A percentile compares a stretch with the other conserved stretches of the same genome.
Conservation (phyloP, 2,797 vertebrate genomes). For the Triplophysa bombifrons region DNA sequence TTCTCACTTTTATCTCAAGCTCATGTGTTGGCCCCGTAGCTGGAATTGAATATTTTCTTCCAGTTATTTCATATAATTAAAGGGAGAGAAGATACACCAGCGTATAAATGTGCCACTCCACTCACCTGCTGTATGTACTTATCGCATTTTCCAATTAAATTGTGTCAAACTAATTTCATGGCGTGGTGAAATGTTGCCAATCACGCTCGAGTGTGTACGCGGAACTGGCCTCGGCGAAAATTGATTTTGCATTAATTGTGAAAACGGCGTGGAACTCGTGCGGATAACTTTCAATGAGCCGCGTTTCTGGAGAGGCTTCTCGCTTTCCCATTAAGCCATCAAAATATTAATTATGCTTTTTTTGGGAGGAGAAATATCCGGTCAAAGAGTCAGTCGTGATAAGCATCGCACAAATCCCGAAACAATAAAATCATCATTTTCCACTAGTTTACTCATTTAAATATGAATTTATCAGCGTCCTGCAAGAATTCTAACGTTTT, state of each 20-base stretch:
- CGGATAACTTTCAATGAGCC: slow-evolving; percentile 47
- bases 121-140: slow-evolving; percentile 52
- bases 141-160: slow-evolving; percentile 53
- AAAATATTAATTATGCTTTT: slow-evolving; percentile 78
- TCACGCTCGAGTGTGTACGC: slow-evolving; percentile 28
- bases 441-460: slow-evolving; percentile 76
- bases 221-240: slow-evolving; percentile 27
- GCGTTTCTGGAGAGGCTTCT: slow-evolving; percentile 25
- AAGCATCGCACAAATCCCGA: slow-evolving; percentile 76
- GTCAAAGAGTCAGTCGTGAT: slow-evolving; percentile 77
- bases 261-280: slow-evolving; percentile 31
- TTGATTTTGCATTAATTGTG: slow-evolving; percentile 45
- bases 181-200: slow-evolving; percentile 44
- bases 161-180: slow-evolving; percentile 56
- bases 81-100: slow-evolving; percentile 14
- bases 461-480: slow-evolving; percentile 74
- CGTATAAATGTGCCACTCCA: slow-evolving; percentile 30
- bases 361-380: slow-evolving; percentile 70
- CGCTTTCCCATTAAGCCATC: slow-evolving; percentile 75
- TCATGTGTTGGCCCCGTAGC: slow-evolving; percentile 15
- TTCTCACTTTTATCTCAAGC: slow-evolving; percentile 13
- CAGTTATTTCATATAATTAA: slow-evolving; percentile 41
- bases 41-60: slow-evolving; percentile 33
- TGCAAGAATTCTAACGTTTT: neutral
- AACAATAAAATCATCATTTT: slow-evolving; percentile 79